These are phyloP conservation scores for Amphipoea lucens DNA, from an alignment of 2,888 invertebrate species.

Conservation along the genomic window DNA sequence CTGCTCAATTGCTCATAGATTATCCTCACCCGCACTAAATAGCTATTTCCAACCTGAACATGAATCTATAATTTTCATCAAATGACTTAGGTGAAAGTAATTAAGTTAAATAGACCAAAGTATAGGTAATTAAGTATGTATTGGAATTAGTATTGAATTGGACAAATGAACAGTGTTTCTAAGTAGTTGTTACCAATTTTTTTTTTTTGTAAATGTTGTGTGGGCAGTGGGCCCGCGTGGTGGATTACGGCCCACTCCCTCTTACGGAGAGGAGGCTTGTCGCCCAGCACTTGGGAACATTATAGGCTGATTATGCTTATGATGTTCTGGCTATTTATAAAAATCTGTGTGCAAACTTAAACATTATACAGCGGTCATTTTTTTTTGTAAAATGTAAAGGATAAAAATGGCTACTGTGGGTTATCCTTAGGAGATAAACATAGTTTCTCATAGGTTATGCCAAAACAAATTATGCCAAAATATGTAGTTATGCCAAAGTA, in stretches of 20 bases:
- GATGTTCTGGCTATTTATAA: neutral
- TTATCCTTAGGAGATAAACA: too few relatives aligned
- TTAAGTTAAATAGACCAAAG: conserved; percentile 4
- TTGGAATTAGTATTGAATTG: conserved; percentile 19
- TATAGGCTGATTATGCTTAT: too few relatives aligned
- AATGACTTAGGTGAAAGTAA: conserved; percentile 14
- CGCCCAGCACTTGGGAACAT: too few relatives aligned
- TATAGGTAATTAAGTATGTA: conserved; percentile 12
- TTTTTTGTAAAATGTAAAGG: too few relatives aligned
- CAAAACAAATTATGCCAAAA: too few relatives aligned
- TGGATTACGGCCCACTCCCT: neutral
- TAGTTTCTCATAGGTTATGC: too few relatives aligned
- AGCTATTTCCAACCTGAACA: neutral
- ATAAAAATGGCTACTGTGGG: too few relatives aligned
- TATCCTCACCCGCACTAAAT: conserved; percentile 10
- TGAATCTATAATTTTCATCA: conserved; percentile 16
- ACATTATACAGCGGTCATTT: too few relatives aligned
- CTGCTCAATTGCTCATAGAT: neutral
- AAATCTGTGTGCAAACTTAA: neutral
- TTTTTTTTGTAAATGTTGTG: neutral
- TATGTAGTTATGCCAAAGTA: too few relatives aligned
- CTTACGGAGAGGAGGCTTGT: neutral
- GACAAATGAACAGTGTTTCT: conserved; percentile 6
- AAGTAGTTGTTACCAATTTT: too few relatives aligned
- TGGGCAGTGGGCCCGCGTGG: neutral